Conservation (phyloP, 2,113 vertebrate genomes). For the Upupa epops region DNA sequence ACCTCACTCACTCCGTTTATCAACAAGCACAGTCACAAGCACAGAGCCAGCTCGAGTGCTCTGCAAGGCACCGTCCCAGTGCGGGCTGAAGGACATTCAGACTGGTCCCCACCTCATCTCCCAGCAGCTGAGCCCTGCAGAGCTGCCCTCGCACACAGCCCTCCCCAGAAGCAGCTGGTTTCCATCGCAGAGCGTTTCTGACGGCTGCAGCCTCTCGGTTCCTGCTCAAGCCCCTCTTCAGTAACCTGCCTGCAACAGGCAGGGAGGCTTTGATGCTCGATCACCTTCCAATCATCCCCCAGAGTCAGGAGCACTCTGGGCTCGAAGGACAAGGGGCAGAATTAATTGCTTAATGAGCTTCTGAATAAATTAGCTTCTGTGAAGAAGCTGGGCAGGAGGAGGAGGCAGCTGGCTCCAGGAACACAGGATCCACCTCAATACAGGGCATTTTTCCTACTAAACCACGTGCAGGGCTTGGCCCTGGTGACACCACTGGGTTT, state of each 20-base stretch:
- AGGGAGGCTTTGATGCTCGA: neutral
- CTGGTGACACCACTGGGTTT: neutral
- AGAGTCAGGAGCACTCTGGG: neutral
- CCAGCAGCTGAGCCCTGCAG: neutral
- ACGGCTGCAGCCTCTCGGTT: neutral
- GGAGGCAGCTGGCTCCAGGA: neutral
- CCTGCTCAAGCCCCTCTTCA: neutral
- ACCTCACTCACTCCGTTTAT: neutral
- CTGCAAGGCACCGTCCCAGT: accelerated
- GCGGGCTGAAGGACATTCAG: neutral
- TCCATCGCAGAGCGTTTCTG: neutral
- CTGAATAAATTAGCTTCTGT: neutral
- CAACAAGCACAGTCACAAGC: neutral
- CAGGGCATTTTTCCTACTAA: neutral
- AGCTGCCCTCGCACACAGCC: neutral
- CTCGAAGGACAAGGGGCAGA: neutral
- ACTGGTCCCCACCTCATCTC: neutral
- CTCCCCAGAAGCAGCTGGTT: conserved; percentile 19
- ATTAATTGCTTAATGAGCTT: neutral
- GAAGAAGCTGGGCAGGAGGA: neutral
- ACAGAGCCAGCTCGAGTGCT: neutral
- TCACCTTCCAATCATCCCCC: neutral
- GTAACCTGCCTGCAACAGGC: neutral
- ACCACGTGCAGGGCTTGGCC: accelerated
- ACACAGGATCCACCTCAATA: neutral